Conservation (phyloP, 2,888 invertebrate genomes). For the Drosophila kanekoi region DNA sequence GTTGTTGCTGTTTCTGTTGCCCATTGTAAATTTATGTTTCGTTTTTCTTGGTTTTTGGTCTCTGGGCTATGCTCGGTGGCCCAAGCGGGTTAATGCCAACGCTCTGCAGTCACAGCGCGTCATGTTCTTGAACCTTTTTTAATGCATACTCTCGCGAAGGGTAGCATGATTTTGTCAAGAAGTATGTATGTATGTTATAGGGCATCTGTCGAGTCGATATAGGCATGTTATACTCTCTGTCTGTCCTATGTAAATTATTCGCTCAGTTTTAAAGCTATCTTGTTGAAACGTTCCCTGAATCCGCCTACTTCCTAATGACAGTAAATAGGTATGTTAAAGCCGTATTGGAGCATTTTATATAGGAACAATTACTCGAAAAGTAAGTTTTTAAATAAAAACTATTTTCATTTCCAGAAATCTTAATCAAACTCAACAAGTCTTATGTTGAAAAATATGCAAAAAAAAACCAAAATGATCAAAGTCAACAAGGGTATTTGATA, state of each 20-base stretch:
- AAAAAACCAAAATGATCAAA: no score
- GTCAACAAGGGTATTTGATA: background rate
- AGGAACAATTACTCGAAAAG: no score
- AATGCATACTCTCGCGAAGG: background rate
- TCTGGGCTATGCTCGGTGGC: constrained; percentile 59
- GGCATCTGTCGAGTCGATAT: background rate
- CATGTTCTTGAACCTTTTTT: constrained; percentile 71
- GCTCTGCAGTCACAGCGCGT: constrained; percentile 46
- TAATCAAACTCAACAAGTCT: no score
- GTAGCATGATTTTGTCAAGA: background rate
- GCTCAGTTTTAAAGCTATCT: no score
- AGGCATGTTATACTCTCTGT: background rate
- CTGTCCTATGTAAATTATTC: no score
- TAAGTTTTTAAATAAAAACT: no score
- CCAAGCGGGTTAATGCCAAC: constrained; percentile 73
- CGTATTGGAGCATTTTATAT: no score
- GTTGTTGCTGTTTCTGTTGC: constrained; percentile 37
- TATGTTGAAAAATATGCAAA: no score
- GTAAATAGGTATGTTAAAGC: no score
- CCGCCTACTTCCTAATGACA: no score
- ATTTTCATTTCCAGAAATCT: no score
- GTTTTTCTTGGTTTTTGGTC: constrained; percentile 23
- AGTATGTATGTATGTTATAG: background rate
- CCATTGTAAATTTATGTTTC: constrained; percentile 57
- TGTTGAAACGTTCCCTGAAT: no score